Evolutionary conservation across 2,113 vertebrate species (phyloP), one percentile per base, ranked within the genome.

Genomic region (Hypocryptadius cinnamomeus): DNA sequence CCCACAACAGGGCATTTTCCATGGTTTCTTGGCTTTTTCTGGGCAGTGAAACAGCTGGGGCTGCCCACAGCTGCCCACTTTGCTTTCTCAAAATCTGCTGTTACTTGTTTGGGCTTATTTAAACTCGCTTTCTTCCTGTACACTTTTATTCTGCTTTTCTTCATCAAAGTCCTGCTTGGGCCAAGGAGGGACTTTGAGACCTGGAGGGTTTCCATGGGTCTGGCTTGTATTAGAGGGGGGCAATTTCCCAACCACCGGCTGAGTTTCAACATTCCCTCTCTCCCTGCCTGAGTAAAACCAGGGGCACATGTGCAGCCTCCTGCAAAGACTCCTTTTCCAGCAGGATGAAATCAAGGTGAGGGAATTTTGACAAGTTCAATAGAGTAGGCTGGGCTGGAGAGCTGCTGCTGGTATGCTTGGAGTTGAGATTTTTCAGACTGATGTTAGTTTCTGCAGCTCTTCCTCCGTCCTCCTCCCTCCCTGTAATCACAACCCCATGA

Each of bases 141-240:
- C 35, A 30, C 44, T 74, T 96, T 87, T 84, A 91, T 94, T 86
- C 84, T 93, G 78, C 65, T 93, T 94, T 95, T 95, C 3, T 21
- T 90, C 84, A 87, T 89, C 90, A 66, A 93, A 90, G 77, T 45
- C 79, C 83, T 89, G 69, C 89, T 77, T 81, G 72, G 81, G 69
- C 31, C 0, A 37, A 70, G 54, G 85, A 92, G 89, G 80, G 68
- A 82, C 94, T 95, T 93, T 64, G 94, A 91, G 65, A 86, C 76
- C 93, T 96, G 93, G 95, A 96, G 89, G 47, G 31, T 91, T 97
- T 96, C 95, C 95, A 94, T 0, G 0, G 76, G 37, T 91, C 93
- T 97, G 96, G 85, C 79, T 97, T 96, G 61, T 84, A 79, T 97
- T 95, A 94, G 10, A 45, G 16, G n/a, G 77, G 56, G 66, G 40